phyloP scores from a whole-genome alignment of 2,113 vertebrate genomes.

The Halcyon malimbica region DNA sequence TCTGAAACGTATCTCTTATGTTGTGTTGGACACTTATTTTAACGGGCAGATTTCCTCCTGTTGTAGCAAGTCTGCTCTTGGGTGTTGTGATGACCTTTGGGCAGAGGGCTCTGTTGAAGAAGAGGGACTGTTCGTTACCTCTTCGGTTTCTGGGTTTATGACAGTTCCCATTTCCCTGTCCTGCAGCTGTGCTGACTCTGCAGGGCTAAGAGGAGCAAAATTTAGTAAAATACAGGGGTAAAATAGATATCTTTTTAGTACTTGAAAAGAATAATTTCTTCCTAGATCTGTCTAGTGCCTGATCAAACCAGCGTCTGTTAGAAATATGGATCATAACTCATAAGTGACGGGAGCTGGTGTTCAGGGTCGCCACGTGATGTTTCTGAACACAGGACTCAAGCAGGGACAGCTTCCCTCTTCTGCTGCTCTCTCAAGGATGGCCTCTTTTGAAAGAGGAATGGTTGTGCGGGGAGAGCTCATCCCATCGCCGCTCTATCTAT shows the following conservation, averaged over 20 bases:
- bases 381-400: slow-evolving; percentile 35
- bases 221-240: neutral
- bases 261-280: neutral
- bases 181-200: neutral
- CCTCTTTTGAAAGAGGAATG: slow-evolving; percentile 26
- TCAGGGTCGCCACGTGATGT: neutral
- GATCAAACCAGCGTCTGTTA: neutral
- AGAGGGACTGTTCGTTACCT: neutral
- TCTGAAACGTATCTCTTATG: rapidly evolving
- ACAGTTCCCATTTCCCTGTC: neutral
- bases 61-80: neutral
- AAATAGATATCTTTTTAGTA: neutral
- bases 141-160: neutral
- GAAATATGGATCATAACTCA: slow-evolving; percentile 29
- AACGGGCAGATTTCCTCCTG: neutral
- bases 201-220: neutral
- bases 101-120: neutral
- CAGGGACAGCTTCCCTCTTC: slow-evolving; percentile 28
- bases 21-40: neutral
- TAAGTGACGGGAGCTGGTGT: neutral
- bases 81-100: neutral
- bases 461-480: slow-evolving; percentile 10
- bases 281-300: neutral
- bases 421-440: slow-evolving; percentile 41
- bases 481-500: slow-evolving; percentile 7